These are phyloP conservation scores for Odocoileus virginianus DNA, from an alignment of 2,113 vertebrate species.

Conservation along the genomic window DNA sequence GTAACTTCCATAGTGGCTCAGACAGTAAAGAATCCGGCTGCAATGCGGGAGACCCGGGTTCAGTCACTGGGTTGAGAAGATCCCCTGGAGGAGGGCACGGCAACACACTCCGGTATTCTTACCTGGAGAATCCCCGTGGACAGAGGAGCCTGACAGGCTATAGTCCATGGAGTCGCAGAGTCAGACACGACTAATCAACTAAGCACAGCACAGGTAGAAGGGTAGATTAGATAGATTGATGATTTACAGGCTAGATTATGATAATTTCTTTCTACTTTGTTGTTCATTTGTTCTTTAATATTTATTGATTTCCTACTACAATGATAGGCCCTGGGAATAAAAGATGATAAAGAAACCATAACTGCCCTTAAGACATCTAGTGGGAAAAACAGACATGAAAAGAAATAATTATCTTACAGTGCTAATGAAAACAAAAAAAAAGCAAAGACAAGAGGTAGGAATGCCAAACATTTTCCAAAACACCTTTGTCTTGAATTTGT, in stretches of 20 bases:
- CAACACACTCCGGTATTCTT: neutral
- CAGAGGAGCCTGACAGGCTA: neutral
- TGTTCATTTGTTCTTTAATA: neutral
- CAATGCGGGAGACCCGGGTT: neutral
- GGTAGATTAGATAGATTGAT: neutral
- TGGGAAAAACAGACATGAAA: neutral
- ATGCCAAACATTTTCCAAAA: neutral
- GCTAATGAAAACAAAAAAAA: neutral
- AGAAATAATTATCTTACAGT: neutral
- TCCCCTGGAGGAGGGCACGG: neutral
- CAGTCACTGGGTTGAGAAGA: neutral
- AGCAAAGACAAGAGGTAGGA: neutral
- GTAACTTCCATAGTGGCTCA: neutral
- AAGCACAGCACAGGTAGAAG: neutral
- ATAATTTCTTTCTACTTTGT: neutral
- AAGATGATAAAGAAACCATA: neutral
- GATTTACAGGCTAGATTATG: neutral
- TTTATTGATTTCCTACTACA: neutral
- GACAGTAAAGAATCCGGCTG: neutral
- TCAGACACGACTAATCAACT: neutral
- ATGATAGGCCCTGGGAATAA: neutral
- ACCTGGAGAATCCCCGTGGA: neutral
- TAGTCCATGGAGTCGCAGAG: neutral
- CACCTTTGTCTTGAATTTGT: neutral
- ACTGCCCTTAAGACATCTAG: neutral